A percentile compares a stretch with the other conserved stretches of the same genome.
These are phyloP conservation scores for Baronia brevicornis DNA, from an alignment of 2,888 invertebrate species.

Conservation along the genomic window DNA sequence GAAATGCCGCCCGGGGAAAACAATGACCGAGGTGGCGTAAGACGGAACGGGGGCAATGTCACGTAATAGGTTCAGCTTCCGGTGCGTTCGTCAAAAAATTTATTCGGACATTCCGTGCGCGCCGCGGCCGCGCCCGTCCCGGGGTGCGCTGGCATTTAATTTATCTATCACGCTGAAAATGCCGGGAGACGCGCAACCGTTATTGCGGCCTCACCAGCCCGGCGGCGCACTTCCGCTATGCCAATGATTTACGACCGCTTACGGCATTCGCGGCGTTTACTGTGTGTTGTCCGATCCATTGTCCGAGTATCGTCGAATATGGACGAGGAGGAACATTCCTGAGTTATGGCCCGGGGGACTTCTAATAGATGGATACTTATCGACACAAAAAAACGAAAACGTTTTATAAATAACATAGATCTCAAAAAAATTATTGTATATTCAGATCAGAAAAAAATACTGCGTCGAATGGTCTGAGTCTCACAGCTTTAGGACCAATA, in stretches of 20 bases:
- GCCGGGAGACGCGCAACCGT: slow-evolving; percentile 58
- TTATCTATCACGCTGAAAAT: slow-evolving; percentile 69
- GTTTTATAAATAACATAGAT: too few species aligned
- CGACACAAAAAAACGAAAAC: too few species aligned
- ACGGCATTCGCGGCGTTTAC: slow-evolving; percentile 56
- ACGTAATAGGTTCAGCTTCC: slow-evolving; percentile 70
- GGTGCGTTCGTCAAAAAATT: slow-evolving; percentile 71
- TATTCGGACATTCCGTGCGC: slow-evolving; percentile 69
- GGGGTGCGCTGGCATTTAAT: slow-evolving; percentile 70
- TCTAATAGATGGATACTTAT: too few species aligned
- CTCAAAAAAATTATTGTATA: too few species aligned
- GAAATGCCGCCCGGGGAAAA: slow-evolving; percentile 60
- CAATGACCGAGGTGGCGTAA: slow-evolving; percentile 58
- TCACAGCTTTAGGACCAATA: too few species aligned
- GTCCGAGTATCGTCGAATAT: slow-evolving; percentile 58
- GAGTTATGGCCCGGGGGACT: slow-evolving; percentile 58
- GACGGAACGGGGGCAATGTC: slow-evolving; percentile 59
- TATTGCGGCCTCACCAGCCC: slow-evolving; percentile 49
- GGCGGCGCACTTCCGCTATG: slow-evolving; percentile 71
- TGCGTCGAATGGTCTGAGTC: too few species aligned
- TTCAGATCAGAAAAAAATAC: too few species aligned
- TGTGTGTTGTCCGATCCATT: slow-evolving; percentile 65
- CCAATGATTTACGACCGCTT: slow-evolving; percentile 67
- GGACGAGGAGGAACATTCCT: slow-evolving; percentile 56
- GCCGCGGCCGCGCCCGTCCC: slow-evolving; percentile 49